Percentiles rank a stretch among this genome's conserved stretches.
These are phyloP conservation scores for Bergia puertoricense DNA, from an alignment of 92 coral and sea anemone species.

Conservation along the genomic window DNA sequence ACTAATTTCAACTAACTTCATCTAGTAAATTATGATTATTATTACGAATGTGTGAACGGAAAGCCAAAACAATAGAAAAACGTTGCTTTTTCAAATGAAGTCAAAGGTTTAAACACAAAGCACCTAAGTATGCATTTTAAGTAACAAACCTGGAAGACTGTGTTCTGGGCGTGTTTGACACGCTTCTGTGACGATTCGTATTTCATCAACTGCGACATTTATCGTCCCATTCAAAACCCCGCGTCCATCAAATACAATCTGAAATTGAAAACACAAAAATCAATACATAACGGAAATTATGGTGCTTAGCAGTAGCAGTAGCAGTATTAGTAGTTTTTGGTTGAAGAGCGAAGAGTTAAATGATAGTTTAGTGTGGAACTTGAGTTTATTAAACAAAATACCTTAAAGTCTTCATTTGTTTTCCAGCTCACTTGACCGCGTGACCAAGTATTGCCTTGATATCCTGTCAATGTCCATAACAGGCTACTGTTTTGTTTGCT, in stretches of 20 bases:
- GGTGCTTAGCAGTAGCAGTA: too few species aligned
- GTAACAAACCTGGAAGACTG: conserved; percentile 67
- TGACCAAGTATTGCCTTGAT: conserved; percentile 70
- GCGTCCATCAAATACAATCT: conserved; percentile 51
- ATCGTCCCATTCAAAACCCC: conserved; percentile 39
- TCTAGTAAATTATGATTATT: too few species aligned
- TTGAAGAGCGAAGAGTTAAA: too few species aligned
- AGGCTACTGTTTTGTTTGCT: conserved; percentile 35
- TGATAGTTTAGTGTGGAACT: too few species aligned
- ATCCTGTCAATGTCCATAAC: conserved; percentile 63
- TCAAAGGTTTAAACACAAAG: too few species aligned
- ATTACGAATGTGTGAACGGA: too few species aligned
- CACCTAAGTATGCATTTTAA: too few species aligned
- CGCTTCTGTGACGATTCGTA: conserved; percentile 47
- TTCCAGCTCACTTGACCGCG: conserved; percentile 62
- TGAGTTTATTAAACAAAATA: background rate
- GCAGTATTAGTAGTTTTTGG: too few species aligned
- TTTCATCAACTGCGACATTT: conserved; percentile 48
- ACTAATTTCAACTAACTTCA: too few species aligned
- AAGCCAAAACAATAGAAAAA: too few species aligned
- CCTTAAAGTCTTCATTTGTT: conserved; percentile 57
- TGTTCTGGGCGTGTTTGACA: conserved; percentile 63
- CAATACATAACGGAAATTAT: too few species aligned
- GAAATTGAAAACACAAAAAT: background rate
- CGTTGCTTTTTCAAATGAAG: too few species aligned